phyloP scores from a whole-genome alignment of 2,113 vertebrate species.

The Erpornis zantholeuca region DNA sequence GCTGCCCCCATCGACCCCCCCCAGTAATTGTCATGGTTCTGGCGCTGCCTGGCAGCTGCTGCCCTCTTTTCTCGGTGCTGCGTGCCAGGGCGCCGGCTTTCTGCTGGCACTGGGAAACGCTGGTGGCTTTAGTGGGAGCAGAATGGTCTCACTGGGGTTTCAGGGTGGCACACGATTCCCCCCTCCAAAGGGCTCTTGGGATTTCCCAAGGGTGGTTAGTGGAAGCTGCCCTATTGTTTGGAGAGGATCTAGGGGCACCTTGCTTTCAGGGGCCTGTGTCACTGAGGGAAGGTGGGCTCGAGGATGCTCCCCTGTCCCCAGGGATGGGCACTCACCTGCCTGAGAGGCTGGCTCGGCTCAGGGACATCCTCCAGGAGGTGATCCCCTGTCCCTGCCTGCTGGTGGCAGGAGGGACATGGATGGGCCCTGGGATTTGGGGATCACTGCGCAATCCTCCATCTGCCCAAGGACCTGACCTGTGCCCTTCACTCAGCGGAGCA shows the following conservation, averaged over 20 bases:
- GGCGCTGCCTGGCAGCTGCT: slow-evolving; percentile 41
- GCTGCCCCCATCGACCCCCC: slow-evolving; percentile 6
- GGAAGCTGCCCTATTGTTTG: neutral
- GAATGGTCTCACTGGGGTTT: neutral
- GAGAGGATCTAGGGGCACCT: accelerated
- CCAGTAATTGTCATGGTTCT: neutral
- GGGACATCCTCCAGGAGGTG: accelerated
- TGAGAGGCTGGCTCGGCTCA: accelerated
- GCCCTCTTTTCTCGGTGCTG: neutral
- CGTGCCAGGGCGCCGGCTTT: neutral
- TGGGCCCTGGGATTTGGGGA: neutral
- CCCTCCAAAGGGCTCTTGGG: accelerated
- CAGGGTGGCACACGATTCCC: accelerated
- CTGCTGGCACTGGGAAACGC: neutral
- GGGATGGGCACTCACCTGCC: too few relatives aligned
- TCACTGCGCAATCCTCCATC: accelerated
- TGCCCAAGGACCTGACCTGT: accelerated
- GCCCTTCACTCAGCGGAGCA: accelerated
- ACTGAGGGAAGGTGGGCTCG: accelerated
- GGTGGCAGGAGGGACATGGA: neutral
- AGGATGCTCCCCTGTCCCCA: neutral
- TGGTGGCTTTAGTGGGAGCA: neutral
- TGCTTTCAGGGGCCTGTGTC: accelerated
- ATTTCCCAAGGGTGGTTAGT: neutral
- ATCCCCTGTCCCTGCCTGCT: neutral